Evolutionary conservation across 2,113 vertebrate species (phyloP), one percentile per base, ranked within the genome.

Genomic region (Corythaeola cristata): DNA sequence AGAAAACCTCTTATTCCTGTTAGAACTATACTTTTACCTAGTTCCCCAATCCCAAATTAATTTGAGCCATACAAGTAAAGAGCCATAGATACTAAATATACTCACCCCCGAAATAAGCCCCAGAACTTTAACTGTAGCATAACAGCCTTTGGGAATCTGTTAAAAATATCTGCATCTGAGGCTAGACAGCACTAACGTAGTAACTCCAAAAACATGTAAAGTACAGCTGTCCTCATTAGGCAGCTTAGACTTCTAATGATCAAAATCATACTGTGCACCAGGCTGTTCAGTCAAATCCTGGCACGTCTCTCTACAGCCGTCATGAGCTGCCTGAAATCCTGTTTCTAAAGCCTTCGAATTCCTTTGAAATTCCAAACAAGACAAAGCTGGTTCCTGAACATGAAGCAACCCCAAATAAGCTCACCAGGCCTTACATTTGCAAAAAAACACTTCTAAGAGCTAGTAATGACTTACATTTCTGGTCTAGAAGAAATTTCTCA

Each of bases 361-460:
- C 82, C 47, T 90, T 90, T 62, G 47, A 49, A 94, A 93, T 93
- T 93, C 82, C 67, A 88, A 91, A 75, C 44, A 85, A 23, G 86
- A 89, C 50, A 28, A 85, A 93, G 39, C 8, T 76, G 71, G 44
- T 79, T 91, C 45, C 27, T 88, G 78, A 69, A 79, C 21, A 66
- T 44, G 44, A 95, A 94, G 27, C 62, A 88, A 88, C 64, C 44
- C 58, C 88, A 93, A 91, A 90, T 24, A 91, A 90, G 35, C 62
- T 76, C 12, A 21, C 27, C 12, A 91, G 56, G 66, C 33, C n/a
- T 72, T 82, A 85, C 26, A 67, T 41, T 80, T 88, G 45, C 15
- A 58, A 41, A 45, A 37, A 50, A 75, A 19, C 6, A 1, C 26
- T 82, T 55, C 17, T 44, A 66, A 75, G 28, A 62, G 17, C 50